Evolutionary conservation across 2,888 invertebrate genomes (phyloP), one percentile per base, ranked within the genome.

Genomic region (Pherbina coryleti): DNA sequence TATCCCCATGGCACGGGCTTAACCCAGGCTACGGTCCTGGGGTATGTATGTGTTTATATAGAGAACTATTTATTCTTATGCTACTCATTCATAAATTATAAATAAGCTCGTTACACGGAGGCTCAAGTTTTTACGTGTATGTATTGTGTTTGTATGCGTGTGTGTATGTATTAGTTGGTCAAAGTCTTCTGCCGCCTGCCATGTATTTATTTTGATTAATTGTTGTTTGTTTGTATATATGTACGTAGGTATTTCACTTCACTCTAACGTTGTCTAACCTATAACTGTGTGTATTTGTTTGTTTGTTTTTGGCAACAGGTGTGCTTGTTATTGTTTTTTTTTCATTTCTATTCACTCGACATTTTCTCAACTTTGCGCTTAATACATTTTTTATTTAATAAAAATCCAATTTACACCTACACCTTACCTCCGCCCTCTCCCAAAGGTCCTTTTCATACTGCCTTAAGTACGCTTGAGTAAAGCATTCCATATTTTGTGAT

Each of bases 61-160:
- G 7, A n/a, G n/a, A 1, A 17, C 7, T 14, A 5, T 22, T 22
- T 25, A 25, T 25, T 28, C 60, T 62, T 62, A 62, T 62, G 60
- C 28, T 11, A 62, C 28, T 62, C 60, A 62, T 22, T 25, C 44
- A 67, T 67, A 44, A 44, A 67, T 67, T 44, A 67, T 67, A 44
- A 67, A 67, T 67, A 67, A 67, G 44, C 44, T 67, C 67, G 37
- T 67, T 67, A 67, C n/a, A 37, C 22, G 3, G 53, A 66, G 72
- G 57, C 19, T 74, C 51, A 70, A 74, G 53, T 76, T n/a, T n/a
- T 51, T 67, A 49, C 72, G 37, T 51, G 22, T 60, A 37, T 77
- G 69, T 75, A n/a, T n/a, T n/a, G 74, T 76, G 53, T 76, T n/a
- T n/a, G 60, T 67, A 49, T 75, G 37, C 34, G 22, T 60, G 22